Evolutionary conservation across 2,888 invertebrate species (phyloP).

Genomic region (Ennomos erosarius): DNA sequence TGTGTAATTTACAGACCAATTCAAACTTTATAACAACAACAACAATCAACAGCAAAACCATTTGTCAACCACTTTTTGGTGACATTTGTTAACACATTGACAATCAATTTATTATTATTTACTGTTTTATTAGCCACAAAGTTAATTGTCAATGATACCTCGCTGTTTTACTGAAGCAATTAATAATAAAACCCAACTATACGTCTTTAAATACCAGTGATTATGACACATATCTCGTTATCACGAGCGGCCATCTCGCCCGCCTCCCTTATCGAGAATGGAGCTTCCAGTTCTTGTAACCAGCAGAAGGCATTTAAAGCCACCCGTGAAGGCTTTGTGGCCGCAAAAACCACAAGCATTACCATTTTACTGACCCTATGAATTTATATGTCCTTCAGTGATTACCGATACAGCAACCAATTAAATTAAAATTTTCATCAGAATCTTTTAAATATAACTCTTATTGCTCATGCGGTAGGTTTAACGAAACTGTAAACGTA

Average conservation of each 20-base stretch:
- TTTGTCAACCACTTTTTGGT: too few species aligned
- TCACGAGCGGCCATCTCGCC: conserved; percentile 5
- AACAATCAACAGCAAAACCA: too few species aligned
- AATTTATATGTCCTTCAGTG: conserved; percentile 8
- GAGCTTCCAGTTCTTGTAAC: conserved; percentile 10
- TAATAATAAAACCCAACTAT: too few species aligned
- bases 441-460: conserved; percentile 6
- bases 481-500: neutral
- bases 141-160: too few species aligned
- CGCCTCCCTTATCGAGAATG: neutral
- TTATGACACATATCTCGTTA: conserved; percentile 6
- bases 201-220: neutral
- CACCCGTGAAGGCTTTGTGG: conserved; percentile 3
- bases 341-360: conserved; percentile 9
- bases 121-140: too few species aligned
- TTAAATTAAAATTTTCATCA: conserved; percentile 13
- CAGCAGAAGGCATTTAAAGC: neutral
- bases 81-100: too few species aligned
- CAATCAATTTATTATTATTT: too few species aligned
- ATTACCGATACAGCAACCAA: conserved; percentile 34
- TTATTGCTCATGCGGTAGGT: conserved; percentile 4
- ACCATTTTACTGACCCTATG: conserved; percentile 14
- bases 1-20: too few species aligned
- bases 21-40: too few species aligned
- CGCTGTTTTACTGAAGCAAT: too few species aligned